phyloP scores from a whole-genome alignment of 2,113 vertebrate species.

The Hyperopisus bebe region DNA sequence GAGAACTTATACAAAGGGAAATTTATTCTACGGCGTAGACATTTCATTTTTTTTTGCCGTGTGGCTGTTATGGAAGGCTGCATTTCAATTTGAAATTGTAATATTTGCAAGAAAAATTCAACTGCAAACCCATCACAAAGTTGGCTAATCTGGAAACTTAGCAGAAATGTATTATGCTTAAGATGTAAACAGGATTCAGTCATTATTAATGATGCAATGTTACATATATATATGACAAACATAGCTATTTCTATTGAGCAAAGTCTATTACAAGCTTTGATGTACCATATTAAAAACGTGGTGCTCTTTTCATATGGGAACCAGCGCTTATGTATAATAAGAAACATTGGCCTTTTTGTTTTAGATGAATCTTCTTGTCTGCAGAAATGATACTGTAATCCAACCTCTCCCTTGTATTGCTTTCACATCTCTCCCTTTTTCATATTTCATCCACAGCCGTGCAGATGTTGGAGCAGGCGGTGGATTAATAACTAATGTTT shows the following conservation, averaged over 20 bases:
- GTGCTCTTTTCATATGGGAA: not conserved
- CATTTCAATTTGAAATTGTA: not conserved
- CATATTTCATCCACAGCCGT: not conserved
- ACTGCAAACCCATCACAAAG: not conserved
- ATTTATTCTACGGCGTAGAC: not conserved
- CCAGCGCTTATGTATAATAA: not conserved
- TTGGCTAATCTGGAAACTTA: not conserved
- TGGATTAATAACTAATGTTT: not conserved
- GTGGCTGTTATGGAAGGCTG: not conserved
- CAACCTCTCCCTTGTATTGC: slow-evolving; percentile 2
- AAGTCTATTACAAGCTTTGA: not conserved
- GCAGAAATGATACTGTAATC: not conserved
- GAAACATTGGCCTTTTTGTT: slow-evolving; percentile 5
- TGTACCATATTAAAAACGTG: slow-evolving; percentile 21
- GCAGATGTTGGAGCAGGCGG: slow-evolving; percentile 7
- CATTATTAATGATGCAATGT: not conserved
- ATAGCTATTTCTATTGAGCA: not conserved
- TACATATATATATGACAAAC: not conserved
- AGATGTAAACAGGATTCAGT: not conserved
- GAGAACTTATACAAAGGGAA: not conserved
- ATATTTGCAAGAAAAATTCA: not conserved
- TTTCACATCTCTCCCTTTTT: not conserved
- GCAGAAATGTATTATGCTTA: not conserved
- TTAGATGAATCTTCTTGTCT: not conserved
- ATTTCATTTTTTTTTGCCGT: not conserved